Percentiles rank a stretch among this genome's conserved stretches.
Conservation (phyloP, 2,113 vertebrate species). For the Triplophysa dalaica region DNA sequence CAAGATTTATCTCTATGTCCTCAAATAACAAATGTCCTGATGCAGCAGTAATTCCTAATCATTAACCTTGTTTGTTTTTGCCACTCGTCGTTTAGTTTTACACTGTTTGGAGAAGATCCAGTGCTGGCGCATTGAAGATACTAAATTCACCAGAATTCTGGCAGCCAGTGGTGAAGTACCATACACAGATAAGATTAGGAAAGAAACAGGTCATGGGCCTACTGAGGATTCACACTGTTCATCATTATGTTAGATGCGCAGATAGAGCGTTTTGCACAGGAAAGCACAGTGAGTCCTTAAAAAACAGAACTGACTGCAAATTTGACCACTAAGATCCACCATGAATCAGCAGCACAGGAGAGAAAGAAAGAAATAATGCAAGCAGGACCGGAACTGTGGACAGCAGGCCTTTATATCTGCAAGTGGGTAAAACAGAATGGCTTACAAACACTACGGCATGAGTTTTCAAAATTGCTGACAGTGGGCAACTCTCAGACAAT, state of each 20-base stretch:
- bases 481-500: too few relatives aligned
- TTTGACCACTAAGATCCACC: not conserved
- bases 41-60: slow-evolving; percentile 15
- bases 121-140: not conserved
- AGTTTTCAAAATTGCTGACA: too few relatives aligned
- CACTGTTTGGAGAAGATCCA: slow-evolving; percentile 12
- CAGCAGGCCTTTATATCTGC: not conserved
- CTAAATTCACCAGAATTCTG: slow-evolving; percentile 34
- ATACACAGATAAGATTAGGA: slow-evolving; percentile 46
- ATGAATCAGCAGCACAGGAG: not conserved
- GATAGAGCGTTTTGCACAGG: not conserved
- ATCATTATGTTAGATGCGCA: not conserved
- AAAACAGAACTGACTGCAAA: not conserved
- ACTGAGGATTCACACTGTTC: not conserved
- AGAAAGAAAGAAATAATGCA: not conserved
- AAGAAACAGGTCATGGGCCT: slow-evolving; percentile 33
- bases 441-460: too few relatives aligned
- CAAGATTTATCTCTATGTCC: slow-evolving; percentile 2
- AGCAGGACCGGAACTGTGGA: not conserved
- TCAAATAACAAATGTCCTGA: slow-evolving; percentile 5
- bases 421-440: too few relatives aligned
- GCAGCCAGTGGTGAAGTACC: slow-evolving; percentile 11
- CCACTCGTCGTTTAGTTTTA: slow-evolving; percentile 22
- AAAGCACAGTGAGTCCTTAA: not conserved
- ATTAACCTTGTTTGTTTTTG: slow-evolving; percentile 33